Evolutionary conservation across 2,888 invertebrate species (phyloP), one percentile per base, ranked within the genome.

Genomic region (Empis livida): DNA sequence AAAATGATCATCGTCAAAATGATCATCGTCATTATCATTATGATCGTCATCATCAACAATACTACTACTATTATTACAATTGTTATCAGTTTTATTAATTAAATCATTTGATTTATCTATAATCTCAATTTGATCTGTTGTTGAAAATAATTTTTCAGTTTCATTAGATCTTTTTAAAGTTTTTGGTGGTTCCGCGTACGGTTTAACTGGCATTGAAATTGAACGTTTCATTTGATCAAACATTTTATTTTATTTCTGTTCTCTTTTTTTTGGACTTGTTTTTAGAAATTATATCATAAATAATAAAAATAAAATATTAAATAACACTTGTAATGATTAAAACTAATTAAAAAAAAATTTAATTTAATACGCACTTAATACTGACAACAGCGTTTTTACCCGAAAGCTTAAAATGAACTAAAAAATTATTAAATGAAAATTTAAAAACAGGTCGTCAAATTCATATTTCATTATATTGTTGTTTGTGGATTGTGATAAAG

Each of bases 141-240:
- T 30, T 15, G 46, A 32, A 43, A 43, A 54, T 3, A 67, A 56
- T 16, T 57, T 59, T 54, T 67, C 67, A 55, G 63, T 65, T 52
- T 67, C 68, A 14, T 62, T 59, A 0, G 67, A 67, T 45, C 67
- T 58, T 42, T 61, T 57, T 44, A 68, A 50, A 8, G 57, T 56
- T 40, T 58, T 58, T n/a, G 55, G 52, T 51, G 62, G 61, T 16
- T 57, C 37, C 5, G 61, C 61, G 1, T 35, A 43, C 17, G 67
- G 68, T 49, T 67, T 66, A 10, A 61, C 62, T n/a, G 67, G 67
- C 65, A 67, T 62, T 45, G 67, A 67, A 41, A 59, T 58, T 5
- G 66, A 68, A 42, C 67, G 61, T 47, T 59, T 60, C 53, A 67
- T 64, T 17, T 51, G 13, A 17, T 17, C 17, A 39, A 11, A 39